Evolutionary conservation across 2,113 vertebrate species (phyloP).

Genomic region (Nanger granti): DNA sequence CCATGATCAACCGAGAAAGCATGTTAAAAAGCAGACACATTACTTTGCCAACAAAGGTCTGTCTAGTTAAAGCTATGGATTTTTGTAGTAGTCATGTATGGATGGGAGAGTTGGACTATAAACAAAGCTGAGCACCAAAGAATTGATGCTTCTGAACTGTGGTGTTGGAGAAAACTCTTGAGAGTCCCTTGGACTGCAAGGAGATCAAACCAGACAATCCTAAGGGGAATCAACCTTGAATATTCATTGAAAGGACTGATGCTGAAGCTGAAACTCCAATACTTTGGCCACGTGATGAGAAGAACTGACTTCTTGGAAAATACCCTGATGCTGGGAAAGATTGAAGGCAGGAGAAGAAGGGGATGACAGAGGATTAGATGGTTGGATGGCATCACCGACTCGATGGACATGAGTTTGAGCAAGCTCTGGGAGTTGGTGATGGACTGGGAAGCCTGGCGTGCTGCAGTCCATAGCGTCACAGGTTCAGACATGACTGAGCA

Average conservation of each 20-base stretch:
- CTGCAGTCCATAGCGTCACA: neutral
- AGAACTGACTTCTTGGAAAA: neutral
- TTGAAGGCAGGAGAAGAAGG: neutral
- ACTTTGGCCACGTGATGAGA: neutral
- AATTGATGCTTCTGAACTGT: neutral
- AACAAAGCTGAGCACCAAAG: neutral
- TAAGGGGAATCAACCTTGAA: neutral
- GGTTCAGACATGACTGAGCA: neutral
- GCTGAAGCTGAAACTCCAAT: neutral
- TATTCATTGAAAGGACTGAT: neutral
- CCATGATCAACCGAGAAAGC: neutral
- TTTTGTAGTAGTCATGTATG: neutral
- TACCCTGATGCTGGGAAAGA: neutral
- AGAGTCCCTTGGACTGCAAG: neutral
- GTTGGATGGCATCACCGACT: neutral
- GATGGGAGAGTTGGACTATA: neutral
- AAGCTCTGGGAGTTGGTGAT: neutral
- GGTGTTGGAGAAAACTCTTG: neutral
- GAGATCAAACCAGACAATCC: neutral
- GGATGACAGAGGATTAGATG: neutral
- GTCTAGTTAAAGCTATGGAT: neutral
- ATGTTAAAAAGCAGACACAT: neutral
- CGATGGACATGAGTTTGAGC: neutral
- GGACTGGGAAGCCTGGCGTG: neutral
- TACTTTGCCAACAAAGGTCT: neutral